Evolutionary conservation across 2,888 invertebrate genomes (phyloP), one percentile per base, ranked within the genome.

Genomic region (Latrodectus elegans): DNA sequence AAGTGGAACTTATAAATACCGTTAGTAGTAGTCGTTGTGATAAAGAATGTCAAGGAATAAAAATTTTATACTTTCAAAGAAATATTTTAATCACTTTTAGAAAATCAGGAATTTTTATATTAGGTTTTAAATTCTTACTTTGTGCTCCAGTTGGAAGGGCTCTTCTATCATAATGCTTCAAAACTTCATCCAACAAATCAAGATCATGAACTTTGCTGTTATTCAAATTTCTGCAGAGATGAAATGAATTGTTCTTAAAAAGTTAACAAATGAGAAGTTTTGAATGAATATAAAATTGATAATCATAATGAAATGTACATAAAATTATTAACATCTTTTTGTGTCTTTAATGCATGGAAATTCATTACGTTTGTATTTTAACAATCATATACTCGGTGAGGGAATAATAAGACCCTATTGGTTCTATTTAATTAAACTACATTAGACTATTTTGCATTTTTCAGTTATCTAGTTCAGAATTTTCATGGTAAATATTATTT

Each of bases 81-180:
- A 68, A 68, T 15, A 17, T 17, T 10, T 12, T 38, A 38, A 2
- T 6, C 6, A 38, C 38, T 38, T 6, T 38, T 6, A 38, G 2
- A 38, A 49, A n/a, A 0, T 0, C 9, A 9, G 11, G 51, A 6
- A 51, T 38, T 12, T 12, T 4, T 11, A 14, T 8, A 12, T 71
- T 49, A 6, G 6, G 51, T 17, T 77, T 77, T 38, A 77, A n/a
- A 17, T 70, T 91, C 92, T 92, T 91, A 93, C 93, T 92, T 73
- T 92, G 90, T 88, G 92, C 92, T 90, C 92, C 92, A n/a, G 93
- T 93, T 2, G 93, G 93, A 8, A 93, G 92, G 9, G 92, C 93
- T 89, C 93, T 90, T 78, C 93, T 91, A 90, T 93, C 93, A 89
- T 93, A 93, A 67, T 91, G 91, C 70, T 91, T 91, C 75, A 93